phyloP scores from a whole-genome alignment of 64 coral and sea anemone genomes.

The Pachyseris speciosa region DNA sequence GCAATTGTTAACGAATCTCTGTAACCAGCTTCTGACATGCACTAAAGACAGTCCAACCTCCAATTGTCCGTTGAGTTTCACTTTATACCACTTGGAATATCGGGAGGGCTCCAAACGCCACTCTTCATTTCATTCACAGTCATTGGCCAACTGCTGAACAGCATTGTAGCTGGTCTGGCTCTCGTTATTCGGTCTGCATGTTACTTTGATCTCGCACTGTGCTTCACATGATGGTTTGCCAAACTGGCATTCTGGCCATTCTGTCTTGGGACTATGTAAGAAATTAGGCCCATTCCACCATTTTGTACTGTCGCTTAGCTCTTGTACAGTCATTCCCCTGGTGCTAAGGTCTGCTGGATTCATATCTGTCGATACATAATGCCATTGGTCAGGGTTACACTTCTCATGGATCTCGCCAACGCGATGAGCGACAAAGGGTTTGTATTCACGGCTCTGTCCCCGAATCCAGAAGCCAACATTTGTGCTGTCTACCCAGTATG shows the following conservation, averaged over 20 bases:
- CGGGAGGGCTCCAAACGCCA: slow-evolving; percentile 43
- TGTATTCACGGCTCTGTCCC: slow-evolving; percentile 62
- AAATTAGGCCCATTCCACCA: slow-evolving; percentile 63
- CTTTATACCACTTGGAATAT: slow-evolving; percentile 73
- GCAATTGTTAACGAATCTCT: slow-evolving; percentile 42
- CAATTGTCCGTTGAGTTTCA: background rate
- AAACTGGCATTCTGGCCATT: slow-evolving; percentile 66
- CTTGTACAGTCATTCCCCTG: slow-evolving; percentile 42
- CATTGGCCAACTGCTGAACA: background rate
- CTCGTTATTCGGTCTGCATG: slow-evolving; percentile 17
- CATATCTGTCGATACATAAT: slow-evolving; percentile 60
- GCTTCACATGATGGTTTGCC: background rate
- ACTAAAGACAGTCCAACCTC: no score
- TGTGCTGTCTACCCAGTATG: slow-evolving; percentile 71
- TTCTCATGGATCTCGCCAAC: slow-evolving; percentile 82
- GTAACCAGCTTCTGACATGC: slow-evolving; percentile 60
- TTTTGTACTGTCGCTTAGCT: background rate
- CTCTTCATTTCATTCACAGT: slow-evolving; percentile 14
- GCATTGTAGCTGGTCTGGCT: slow-evolving; percentile 24
- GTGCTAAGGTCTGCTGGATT: slow-evolving; percentile 62
- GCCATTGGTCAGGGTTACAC: slow-evolving; percentile 60
- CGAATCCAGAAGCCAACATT: slow-evolving; percentile 26
- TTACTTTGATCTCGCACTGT: background rate
- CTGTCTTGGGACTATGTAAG: background rate
- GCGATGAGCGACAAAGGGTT: slow-evolving; percentile 54